Conservation (phyloP, 2,797 vertebrate genomes). For the Lutjanus argentimaculatus region DNA sequence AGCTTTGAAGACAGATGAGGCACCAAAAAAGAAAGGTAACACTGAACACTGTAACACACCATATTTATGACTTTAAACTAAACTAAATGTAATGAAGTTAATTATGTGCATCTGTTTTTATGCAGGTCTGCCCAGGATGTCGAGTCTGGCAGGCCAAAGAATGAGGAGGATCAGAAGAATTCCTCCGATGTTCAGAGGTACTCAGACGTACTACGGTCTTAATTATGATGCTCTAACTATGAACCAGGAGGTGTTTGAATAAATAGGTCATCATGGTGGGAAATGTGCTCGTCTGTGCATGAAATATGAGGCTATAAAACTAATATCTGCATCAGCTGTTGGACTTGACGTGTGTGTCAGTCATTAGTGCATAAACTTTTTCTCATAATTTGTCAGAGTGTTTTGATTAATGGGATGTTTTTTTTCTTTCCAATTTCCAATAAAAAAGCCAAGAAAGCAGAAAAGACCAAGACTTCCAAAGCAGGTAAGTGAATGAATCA, state of each 20-base stretch:
- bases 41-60: fast-evolving
- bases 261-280: too few species aligned
- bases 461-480: constrained; percentile 65
- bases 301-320: too few species aligned
- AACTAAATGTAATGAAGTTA: neutral
- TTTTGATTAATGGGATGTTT: neutral
- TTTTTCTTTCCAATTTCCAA: constrained; percentile 45
- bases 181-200: constrained; percentile 65
- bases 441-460: constrained; percentile 62
- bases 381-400: too few species aligned
- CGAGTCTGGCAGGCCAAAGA: constrained; percentile 27
- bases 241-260: neutral
- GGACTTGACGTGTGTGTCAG: too few species aligned
- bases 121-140: constrained; percentile 74
- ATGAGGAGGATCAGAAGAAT: constrained; percentile 33
- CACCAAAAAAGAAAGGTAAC: constrained; percentile 66
- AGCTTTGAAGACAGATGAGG: constrained; percentile 42
- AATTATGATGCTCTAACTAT: neutral
- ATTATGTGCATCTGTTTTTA: neutral
- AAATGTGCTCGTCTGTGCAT: too few species aligned
- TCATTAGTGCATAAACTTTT: neutral
- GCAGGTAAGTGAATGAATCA: constrained; percentile 54
- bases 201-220: neutral
- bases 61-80: neutral
- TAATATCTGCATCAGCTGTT: too few species aligned